Base-by-base conservation (phyloP, 2,888 invertebrate genomes). In the Autographa pulchrina region DNA sequence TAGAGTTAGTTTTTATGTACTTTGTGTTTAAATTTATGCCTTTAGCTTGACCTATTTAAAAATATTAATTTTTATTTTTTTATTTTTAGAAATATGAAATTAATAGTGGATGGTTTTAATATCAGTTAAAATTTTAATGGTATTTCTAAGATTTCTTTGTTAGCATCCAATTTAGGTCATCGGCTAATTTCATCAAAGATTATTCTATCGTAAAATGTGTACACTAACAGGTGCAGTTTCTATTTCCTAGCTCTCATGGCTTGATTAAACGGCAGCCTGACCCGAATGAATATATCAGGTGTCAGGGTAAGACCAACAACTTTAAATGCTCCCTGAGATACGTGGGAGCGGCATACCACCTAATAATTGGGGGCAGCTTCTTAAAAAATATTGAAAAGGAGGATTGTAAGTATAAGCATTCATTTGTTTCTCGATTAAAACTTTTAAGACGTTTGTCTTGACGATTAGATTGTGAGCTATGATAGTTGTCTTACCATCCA, bases 291-390 rank as follows among this genome's bases (percentile, higher is more conserved):
- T 48, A 48, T 48, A 48, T 48, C 48, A 48, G n/a, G 48, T 48
- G 48, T 48, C 48, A n/a, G 0, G 16, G 43, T n/a, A 48, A 48
- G n/a, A 48, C 48, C 48, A 48, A n/a, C 48, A 48, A 48, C 48
- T 48, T 48, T 48, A 48, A 48, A n/a, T 48, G 48, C n/a, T n/a
- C 6, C n/a, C n/a, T 5, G n/a, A 48, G 16, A 48, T 48, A 48
- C n/a, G 48, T 48, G 48, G 48, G 48, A 48, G 48, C n/a, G n/a
- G 48, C 48, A n/a, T n/a, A n/a, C 48, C 48, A 48, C n/a, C n/a
- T 48, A 6, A 48, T n/a, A 4, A 48, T n/a, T 6, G 8, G 16
- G 6, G 48, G n/a, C 48, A 48, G 5, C 38, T 38, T n/a, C 5
- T 9, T 14, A 41, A 14, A 13, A 14, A 41, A 41, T 41, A 13